A percentile compares a stretch with the other conserved stretches of the same genome.
Conservation (phyloP, 64 coral and sea anemone genomes). For the Exaiptasia diaphana region DNA sequence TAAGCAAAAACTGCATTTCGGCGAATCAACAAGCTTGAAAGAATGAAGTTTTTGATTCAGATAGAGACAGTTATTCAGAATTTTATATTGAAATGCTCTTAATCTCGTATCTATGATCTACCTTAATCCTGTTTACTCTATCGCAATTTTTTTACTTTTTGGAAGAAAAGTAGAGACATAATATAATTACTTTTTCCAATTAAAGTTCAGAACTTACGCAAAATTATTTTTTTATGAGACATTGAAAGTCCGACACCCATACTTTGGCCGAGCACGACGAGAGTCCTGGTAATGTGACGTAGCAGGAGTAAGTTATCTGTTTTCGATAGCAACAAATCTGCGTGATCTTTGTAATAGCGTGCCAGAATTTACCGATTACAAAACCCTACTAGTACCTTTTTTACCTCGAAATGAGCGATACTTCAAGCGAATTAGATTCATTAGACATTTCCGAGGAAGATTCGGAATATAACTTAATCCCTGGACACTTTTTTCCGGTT, state of each 20-base stretch:
- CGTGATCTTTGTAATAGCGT: not conserved
- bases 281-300: not conserved
- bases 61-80: no score
- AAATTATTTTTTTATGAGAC: not conserved
- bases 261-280: not conserved
- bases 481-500: not conserved
- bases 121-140: no score
- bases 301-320: not conserved
- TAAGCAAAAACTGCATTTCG: not conserved
- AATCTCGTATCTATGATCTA: no score
- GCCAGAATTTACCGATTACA: not conserved
- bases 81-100: no score
- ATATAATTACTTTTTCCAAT: not conserved
- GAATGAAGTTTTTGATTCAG: no score
- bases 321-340: not conserved
- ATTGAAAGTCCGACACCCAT: not conserved
- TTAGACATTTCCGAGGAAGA: not conserved
- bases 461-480: slow-evolving; percentile 3
- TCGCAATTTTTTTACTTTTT: not conserved
- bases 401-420: no score
- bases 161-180: not conserved
- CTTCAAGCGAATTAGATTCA: no score
- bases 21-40: no score
- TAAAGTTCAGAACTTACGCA: not conserved
- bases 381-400: not conserved